Conservation (phyloP, 1,140 invertebrate genomes). For the Zaprionus ghesquierei region DNA sequence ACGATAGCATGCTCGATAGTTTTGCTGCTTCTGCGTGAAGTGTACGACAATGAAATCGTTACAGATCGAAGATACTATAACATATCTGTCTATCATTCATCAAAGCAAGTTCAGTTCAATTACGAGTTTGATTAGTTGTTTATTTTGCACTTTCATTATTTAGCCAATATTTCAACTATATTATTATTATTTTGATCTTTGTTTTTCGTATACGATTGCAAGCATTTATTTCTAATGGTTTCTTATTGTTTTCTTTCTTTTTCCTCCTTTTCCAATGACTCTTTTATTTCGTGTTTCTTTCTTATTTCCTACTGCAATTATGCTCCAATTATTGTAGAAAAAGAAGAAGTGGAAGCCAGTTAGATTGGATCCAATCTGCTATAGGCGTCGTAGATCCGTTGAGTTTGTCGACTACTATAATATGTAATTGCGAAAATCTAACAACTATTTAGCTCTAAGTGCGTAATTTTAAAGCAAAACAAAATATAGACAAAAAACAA, state of each 20-base stretch:
- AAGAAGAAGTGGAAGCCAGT: conserved; percentile 82
- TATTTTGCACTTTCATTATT: conserved; percentile 18
- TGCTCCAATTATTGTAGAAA: conserved; percentile 62
- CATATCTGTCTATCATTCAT: conserved; percentile 15
- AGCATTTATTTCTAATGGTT: conserved; percentile 70
- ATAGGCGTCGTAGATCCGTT: conserved; percentile 77
- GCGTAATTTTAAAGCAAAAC: not conserved
- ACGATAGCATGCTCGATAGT: not conserved
- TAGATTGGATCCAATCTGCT: conserved; percentile 82
- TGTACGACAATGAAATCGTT: conserved; percentile 41
- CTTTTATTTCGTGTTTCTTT: conserved; percentile 20
- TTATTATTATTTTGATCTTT: conserved; percentile 24
- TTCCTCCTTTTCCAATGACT: conserved; percentile 39
- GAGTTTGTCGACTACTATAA: conserved; percentile 82
- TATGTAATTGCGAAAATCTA: conserved; percentile 62
- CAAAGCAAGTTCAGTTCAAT: conserved; percentile 4
- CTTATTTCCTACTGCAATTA: conserved; percentile 50
- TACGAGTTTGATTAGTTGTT: not conserved
- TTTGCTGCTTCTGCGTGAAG: conserved; percentile 7
- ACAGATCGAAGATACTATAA: conserved; percentile 3
- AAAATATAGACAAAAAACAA: conserved; percentile 11
- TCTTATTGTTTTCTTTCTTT: conserved; percentile 75
- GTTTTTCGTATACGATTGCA: conserved; percentile 42
- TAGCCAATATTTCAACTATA: conserved; percentile 10
- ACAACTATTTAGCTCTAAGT: conserved; percentile 49